Evolutionary conservation across 2,888 invertebrate species (phyloP).

Genomic region (Ariolimax columbianus): DNA sequence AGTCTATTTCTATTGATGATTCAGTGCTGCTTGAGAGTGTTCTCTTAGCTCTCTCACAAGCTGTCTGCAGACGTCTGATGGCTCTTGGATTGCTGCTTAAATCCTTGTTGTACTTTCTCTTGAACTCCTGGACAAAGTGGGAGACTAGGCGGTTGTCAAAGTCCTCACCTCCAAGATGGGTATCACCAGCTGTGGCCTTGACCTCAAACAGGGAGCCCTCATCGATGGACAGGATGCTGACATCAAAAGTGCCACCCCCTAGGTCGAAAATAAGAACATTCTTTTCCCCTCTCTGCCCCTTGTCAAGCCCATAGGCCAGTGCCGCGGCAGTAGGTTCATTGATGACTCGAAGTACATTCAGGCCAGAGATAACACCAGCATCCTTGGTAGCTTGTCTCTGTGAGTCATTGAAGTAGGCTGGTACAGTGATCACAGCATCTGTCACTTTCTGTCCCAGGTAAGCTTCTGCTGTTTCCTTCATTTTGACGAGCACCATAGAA

Average conservation of each 20-base stretch:
- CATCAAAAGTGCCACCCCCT: slow-evolving; percentile 20
- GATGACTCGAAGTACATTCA: slow-evolving; percentile 22
- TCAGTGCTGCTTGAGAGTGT: slow-evolving; percentile 69
- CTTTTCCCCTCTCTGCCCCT: slow-evolving; percentile 75
- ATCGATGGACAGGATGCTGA: slow-evolving; percentile 78
- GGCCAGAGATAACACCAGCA: slow-evolving; percentile 12
- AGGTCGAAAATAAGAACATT: slow-evolving; percentile 80
- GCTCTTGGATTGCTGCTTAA: slow-evolving; percentile 85
- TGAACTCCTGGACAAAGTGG: slow-evolving; percentile 83
- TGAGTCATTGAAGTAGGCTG: slow-evolving; percentile 19
- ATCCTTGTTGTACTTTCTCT: slow-evolving; percentile 80
- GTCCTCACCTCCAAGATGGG: slow-evolving; percentile 78
- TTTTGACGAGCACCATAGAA: slow-evolving; percentile 17
- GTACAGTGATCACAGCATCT: slow-evolving; percentile 32
- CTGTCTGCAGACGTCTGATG: slow-evolving; percentile 85
- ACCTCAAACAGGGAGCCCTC: slow-evolving; percentile 87
- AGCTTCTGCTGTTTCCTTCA: slow-evolving; percentile 20
- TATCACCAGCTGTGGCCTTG: not conserved
- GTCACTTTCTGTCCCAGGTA: slow-evolving; percentile 15
- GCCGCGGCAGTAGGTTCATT: slow-evolving; percentile 19
- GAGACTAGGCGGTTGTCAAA: slow-evolving; percentile 91
- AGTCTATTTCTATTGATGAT: slow-evolving; percentile 90
- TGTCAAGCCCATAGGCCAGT: slow-evolving; percentile 15
- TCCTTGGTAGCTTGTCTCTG: slow-evolving; percentile 23
- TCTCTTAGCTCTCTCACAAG: slow-evolving; percentile 30